phyloP scores from a whole-genome alignment of 2,797 vertebrate species.

The Triplophysa bombifrons region DNA sequence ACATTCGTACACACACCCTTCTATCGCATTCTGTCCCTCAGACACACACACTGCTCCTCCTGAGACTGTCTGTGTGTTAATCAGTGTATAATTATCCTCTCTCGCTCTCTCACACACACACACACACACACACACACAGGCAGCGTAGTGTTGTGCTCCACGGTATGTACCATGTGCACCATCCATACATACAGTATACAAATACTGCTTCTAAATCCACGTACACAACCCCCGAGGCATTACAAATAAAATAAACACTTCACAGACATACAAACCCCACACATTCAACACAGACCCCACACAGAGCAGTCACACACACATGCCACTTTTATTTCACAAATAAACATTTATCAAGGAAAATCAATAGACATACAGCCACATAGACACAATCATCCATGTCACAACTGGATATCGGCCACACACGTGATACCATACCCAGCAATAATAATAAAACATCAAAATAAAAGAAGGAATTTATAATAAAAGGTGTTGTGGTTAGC shows the following conservation, averaged over 20 bases:
- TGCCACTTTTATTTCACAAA: background rate
- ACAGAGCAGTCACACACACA: background rate
- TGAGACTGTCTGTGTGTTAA: conserved; percentile 3
- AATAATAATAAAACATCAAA: background rate
- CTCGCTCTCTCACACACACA: background rate
- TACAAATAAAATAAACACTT: background rate
- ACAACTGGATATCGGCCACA: too few species aligned
- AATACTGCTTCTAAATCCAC: background rate
- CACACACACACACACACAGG: too few species aligned
- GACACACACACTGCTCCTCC: background rate
- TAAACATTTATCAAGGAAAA: background rate
- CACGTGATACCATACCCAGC: background rate
- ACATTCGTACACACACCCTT: conserved; percentile 1
- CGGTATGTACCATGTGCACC: background rate
- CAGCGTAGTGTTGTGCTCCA: background rate
- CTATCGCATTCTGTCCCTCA: background rate
- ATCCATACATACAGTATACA: background rate
- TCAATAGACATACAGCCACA: too few species aligned
- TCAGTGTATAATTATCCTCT: background rate
- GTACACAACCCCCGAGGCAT: background rate
- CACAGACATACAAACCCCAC: background rate
- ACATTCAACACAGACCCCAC: background rate
- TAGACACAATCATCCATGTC: too few species aligned
- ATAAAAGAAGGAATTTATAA: background rate
- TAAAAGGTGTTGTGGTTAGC: background rate